Evolutionary conservation across 2,888 invertebrate species (phyloP).

Genomic region (Morpho achilles): DNA sequence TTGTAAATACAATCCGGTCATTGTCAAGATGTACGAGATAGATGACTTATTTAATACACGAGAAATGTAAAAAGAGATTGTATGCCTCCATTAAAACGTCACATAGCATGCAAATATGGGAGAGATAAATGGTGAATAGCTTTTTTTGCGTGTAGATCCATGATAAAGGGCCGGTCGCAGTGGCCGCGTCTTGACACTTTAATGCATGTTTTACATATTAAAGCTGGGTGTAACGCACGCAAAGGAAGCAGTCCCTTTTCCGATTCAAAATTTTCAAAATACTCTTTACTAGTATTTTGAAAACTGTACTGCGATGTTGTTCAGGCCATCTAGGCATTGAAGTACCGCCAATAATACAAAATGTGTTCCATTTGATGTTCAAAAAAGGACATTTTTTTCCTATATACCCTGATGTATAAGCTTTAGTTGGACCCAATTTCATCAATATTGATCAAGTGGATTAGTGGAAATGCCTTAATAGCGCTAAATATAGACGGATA

Average conservation of each 20-base stretch:
- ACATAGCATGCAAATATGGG: constrained; percentile 29
- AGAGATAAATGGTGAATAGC: constrained; percentile 26
- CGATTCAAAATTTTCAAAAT: too few relatives aligned
- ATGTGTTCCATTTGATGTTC: too few relatives aligned
- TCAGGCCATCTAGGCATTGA: too few relatives aligned
- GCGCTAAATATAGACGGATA: too few relatives aligned
- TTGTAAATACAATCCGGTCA: constrained; percentile 16
- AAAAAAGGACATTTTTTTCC: too few relatives aligned
- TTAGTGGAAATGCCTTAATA: too few relatives aligned
- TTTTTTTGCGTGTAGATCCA: constrained; percentile 30
- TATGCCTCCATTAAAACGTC: constrained; percentile 31
- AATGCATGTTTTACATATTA: constrained; percentile 31
- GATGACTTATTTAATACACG: constrained; percentile 27
- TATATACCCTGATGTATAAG: too few relatives aligned
- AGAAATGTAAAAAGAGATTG: constrained; percentile 26
- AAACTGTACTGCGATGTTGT: too few relatives aligned
- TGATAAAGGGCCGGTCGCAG: constrained; percentile 25
- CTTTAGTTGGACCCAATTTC: too few relatives aligned
- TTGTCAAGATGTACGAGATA: constrained; percentile 16
- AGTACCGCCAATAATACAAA: too few relatives aligned
- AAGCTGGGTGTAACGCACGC: constrained; percentile 11
- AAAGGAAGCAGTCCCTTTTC: background rate
- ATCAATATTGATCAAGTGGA: too few relatives aligned
- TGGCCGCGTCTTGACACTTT: constrained; percentile 33
- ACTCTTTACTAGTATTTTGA: too few relatives aligned